phyloP scores from a whole-genome alignment of 1,140 invertebrate species.

The Dufourea novaeangliae region DNA sequence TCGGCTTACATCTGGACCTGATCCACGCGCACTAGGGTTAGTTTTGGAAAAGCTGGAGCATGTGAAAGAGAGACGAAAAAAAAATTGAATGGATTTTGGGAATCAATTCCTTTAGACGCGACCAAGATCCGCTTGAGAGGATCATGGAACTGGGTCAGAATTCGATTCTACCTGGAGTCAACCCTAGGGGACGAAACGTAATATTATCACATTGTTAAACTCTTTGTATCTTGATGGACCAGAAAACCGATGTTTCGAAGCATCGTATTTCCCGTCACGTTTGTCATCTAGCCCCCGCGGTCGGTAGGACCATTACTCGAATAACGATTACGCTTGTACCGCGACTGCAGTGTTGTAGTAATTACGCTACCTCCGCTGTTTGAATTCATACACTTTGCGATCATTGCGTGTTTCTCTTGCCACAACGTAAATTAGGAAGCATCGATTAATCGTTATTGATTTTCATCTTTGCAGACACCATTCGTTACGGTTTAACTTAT shows the following conservation, averaged over 20 bases:
- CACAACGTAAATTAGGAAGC: background rate
- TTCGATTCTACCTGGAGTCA: background rate
- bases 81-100: slow-evolving; percentile 41
- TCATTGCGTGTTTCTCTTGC: background rate
- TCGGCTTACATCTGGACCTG: background rate
- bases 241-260: background rate
- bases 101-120: background rate
- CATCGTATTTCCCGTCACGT: background rate
- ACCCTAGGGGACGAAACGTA: background rate
- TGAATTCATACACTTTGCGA: background rate
- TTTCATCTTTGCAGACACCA: background rate
- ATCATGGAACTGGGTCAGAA: slow-evolving; percentile 31
- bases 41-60: slow-evolving; percentile 15
- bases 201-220: background rate
- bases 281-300: background rate
- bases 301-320: slow-evolving; percentile 16
- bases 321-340: background rate
- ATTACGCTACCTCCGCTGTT: background rate
- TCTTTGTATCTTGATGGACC: background rate
- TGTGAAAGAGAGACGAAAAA: background rate
- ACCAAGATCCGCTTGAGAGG: no score
- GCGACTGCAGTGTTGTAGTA: background rate
- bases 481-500: background rate
- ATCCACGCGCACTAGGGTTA: slow-evolving; percentile 12
- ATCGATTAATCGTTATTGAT: background rate